Evolutionary conservation across 1,140 invertebrate species (phyloP), one percentile per base, ranked within the genome.

Genomic region (Pemphigus obesinymphae): DNA sequence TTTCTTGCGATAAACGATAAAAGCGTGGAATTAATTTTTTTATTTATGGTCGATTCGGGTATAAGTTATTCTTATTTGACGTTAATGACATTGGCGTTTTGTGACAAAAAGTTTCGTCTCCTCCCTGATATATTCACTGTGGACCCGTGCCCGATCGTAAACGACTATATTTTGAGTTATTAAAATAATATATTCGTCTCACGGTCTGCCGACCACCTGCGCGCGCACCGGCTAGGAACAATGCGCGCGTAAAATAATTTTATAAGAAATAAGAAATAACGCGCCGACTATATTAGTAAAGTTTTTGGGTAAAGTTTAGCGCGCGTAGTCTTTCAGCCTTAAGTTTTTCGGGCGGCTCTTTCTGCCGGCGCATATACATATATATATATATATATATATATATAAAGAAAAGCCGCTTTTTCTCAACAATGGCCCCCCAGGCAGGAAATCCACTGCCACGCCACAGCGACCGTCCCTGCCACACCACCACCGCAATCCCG

Each of bases 381-480:
- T n/a, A n/a, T n/a, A n/a, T n/a, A n/a, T n/a, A n/a, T n/a, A n/a
- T n/a, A n/a, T n/a, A n/a, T n/a, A n/a, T n/a, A n/a, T n/a, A n/a
- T 76, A 76, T 80, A 80, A 80, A 80, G 76, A 80, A 80, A 80
- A 80, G 34, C 76, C 76, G 76, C 76, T 80, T 80, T 80, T 80
- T 80, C 76, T 61, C 76, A 45, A 80, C 76, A 80, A 80, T 80
- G 76, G 55, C 76, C 76, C 55, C n/a, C 53, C 55, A 63, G 76
- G 55, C 76, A 43, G 55, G 53, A 78, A 78, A 63, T 80, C 76
- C 55, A 63, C 75, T 40, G 50, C 48, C n/a, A 23, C 76, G n/a
- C 23, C 34, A 20, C n/a, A n/a, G n/a, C 50, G 20, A 23, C 31
- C 31, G 15, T 29, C 50, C 17, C 31, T 40, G 34, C 72, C 45